A percentile compares a stretch with the other conserved stretches of the same genome.
phyloP scores from a whole-genome alignment of 1,140 invertebrate species.

The Cylas formicarius region DNA sequence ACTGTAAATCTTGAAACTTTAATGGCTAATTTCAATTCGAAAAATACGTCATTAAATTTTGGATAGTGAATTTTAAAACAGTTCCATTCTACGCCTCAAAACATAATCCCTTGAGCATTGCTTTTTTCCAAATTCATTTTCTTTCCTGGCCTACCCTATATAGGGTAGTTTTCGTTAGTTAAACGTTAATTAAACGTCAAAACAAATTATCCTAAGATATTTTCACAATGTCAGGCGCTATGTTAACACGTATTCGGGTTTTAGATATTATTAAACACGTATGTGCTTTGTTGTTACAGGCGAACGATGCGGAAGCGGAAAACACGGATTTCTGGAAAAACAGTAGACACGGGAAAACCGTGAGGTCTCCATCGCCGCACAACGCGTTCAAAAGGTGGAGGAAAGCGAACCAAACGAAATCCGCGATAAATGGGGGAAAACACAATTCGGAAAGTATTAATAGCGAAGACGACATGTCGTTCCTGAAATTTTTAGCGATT shows the following conservation, averaged over 20 bases:
- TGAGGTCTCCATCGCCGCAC: conserved; percentile 26
- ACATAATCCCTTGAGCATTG: background rate
- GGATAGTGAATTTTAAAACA: background rate
- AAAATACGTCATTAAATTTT: background rate
- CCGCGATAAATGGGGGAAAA: conserved; percentile 24
- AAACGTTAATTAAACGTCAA: background rate
- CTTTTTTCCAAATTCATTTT: background rate
- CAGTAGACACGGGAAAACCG: conserved; percentile 21
- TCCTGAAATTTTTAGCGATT: conserved; percentile 57
- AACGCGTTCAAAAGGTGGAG: conserved; percentile 40
- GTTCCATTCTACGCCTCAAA: background rate
- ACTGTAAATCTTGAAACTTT: no score
- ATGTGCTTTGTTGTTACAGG: conserved; percentile 31
- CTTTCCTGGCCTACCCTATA: background rate
- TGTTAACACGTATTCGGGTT: background rate
- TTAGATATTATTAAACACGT: background rate
- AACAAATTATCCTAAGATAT: background rate
- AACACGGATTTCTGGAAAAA: conserved; percentile 36
- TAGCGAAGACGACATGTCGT: conserved; percentile 47
- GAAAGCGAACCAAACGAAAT: conserved; percentile 26
- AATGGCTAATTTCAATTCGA: background rate
- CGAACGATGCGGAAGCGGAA: conserved; percentile 38
- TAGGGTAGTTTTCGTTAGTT: background rate
- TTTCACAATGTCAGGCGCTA: background rate
- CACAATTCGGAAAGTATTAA: conserved; percentile 15